A percentile compares a stretch with the other conserved stretches of the same genome.
These are phyloP conservation scores for Salvelinus alpinus DNA, from an alignment of 2,113 vertebrate species.

Conservation along the genomic window DNA sequence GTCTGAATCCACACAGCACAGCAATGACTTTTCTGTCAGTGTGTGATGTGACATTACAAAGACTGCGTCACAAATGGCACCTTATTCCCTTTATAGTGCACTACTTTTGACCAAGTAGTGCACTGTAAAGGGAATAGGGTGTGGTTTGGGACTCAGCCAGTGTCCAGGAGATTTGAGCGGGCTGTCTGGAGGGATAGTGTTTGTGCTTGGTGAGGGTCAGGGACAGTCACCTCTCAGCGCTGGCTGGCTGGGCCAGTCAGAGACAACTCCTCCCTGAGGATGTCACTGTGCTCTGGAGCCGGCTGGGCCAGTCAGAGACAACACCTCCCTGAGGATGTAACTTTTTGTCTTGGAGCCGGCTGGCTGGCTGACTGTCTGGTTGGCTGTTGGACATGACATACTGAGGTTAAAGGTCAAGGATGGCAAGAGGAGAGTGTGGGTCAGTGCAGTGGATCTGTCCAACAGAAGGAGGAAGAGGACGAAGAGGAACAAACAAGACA, in stretches of 20 bases:
- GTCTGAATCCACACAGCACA: constrained; percentile 12
- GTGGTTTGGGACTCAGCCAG: background rate
- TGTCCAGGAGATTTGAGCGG: background rate
- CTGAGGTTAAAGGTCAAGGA: background rate
- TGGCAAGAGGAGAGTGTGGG: background rate
- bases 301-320: no score
- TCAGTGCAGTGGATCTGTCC: background rate
- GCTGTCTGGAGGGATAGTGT: background rate
- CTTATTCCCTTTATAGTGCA: no score
- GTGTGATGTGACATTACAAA: background rate
- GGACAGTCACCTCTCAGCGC: constrained; percentile 5
- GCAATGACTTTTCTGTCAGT: no score
- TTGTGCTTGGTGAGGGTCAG: constrained; percentile 11
- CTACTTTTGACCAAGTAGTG: no score
- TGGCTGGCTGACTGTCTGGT: background rate
- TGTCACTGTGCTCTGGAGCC: no score
- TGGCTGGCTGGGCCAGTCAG: constrained; percentile 9
- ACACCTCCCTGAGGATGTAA: no score
- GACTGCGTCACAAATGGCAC: background rate
- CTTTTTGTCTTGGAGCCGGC: background rate
- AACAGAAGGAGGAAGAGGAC: background rate
- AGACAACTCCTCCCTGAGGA: background rate
- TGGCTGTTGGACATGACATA: background rate
- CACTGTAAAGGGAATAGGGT: background rate
- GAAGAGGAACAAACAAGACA: background rate